Evolutionary conservation across 2,797 vertebrate genomes (phyloP).

Genomic region (Aeoliscus strigatus): DNA sequence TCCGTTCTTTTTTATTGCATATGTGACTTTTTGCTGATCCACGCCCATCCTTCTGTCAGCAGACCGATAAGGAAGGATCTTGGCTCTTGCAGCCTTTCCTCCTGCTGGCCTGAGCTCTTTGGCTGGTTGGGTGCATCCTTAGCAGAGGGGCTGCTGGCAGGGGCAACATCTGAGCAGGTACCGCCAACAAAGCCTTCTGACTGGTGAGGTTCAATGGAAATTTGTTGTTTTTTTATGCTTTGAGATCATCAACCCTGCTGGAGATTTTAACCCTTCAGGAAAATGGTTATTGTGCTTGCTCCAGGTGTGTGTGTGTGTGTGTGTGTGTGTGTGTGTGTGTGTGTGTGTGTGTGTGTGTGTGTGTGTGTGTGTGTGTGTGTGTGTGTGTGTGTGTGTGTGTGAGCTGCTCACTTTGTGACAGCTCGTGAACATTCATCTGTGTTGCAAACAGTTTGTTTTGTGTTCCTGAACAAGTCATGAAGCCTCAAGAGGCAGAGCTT

Average conservation of each 20-base stretch:
- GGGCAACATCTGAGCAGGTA: conserved; percentile 57
- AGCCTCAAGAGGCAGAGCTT: conserved; percentile 73
- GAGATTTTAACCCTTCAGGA: no score
- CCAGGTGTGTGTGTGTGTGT: no score
- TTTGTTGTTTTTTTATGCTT: no score
- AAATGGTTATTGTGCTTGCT: no score
- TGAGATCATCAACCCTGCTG: no score
- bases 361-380: no score
- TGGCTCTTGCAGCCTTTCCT: conserved; percentile 55
- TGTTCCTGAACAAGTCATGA: conserved; percentile 65
- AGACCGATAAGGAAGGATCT: conserved; percentile 50
- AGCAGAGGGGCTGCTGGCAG: conserved; percentile 72
- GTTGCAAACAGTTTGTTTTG: conserved; percentile 56
- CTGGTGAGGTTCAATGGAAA: background rate
- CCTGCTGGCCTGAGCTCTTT: conserved; percentile 69
- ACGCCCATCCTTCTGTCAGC: conserved; percentile 47
- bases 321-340: no score
- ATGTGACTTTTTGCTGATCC: conserved; percentile 23
- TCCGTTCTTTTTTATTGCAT: background rate
- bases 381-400: no score
- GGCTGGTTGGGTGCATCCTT: conserved; percentile 63
- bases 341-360: no score
- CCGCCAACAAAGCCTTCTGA: conserved; percentile 25
- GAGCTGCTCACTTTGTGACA: background rate
- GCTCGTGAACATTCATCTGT: conserved; percentile 21